Percentiles rank a stretch among this genome's conserved stretches.
phyloP scores from a whole-genome alignment of 2,888 invertebrate genomes.

The Ephialtes manifestator region DNA sequence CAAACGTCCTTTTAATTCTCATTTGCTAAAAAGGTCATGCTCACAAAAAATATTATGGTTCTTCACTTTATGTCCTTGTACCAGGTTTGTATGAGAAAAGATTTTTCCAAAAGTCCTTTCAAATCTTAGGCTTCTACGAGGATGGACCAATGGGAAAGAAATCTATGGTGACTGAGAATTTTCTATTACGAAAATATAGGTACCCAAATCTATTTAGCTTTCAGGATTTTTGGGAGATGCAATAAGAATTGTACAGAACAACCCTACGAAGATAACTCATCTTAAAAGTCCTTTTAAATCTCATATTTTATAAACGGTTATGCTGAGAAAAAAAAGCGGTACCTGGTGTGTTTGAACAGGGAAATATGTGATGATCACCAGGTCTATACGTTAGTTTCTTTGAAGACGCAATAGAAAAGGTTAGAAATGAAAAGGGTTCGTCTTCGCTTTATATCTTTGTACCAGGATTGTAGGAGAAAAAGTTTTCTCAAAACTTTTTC shows the following conservation, averaged over 20 bases:
- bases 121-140: neutral
- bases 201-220: too few relatives aligned
- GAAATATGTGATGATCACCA: conserved; percentile 4
- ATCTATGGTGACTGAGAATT: too few relatives aligned
- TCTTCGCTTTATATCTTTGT: too few relatives aligned
- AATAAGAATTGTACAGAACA: too few relatives aligned
- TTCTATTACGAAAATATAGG: neutral
- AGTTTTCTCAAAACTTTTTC: too few relatives aligned
- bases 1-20: neutral
- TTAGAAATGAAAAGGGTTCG: too few relatives aligned
- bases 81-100: neutral
- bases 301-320: neutral
- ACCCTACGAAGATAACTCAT: neutral
- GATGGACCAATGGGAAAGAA: too few relatives aligned
- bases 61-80: conserved; percentile 2
- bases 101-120: neutral
- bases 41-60: conserved; percentile 7
- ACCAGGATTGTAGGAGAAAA: too few relatives aligned
- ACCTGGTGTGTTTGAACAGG: conserved; percentile 6
- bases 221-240: too few relatives aligned
- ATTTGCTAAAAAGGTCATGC: neutral
- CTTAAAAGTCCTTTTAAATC: neutral
- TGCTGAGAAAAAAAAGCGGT: neutral
- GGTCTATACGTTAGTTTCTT: neutral
- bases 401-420: neutral